Base-by-base conservation (phyloP, 2,888 invertebrate genomes). In the Ophion ventricosus region DNA sequence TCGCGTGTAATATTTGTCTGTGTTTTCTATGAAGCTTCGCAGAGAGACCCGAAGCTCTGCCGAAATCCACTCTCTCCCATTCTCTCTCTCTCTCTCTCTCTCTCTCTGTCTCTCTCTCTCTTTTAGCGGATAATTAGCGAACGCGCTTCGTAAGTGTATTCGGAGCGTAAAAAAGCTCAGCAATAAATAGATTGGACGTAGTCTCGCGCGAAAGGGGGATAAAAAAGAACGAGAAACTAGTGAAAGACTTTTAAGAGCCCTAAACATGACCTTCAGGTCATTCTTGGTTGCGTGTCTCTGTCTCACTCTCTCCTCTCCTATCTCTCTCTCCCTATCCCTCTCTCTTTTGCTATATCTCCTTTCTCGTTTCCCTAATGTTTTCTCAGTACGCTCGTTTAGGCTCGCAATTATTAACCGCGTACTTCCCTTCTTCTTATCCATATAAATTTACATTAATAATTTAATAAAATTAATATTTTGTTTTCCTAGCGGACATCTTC, bases 391-490 rank as follows among this genome's bases (percentile, higher is more conserved):
- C 54, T 79, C 72, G 43, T 79, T 82, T 84, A 84, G 84, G 82
- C 84, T 84, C 79, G 82, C 79, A 67, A 72, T 64, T 74, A 79
- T 82, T 49, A 49, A 79, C 78, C 82, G 70, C 86, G 73, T 86
- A 86, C 80, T 87, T 85, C 82, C 90, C 90, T 89, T 87, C 86
- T 17, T n/a, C 25, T 49, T 67, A 67, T 67, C 43, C 25, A 67
- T 49, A 86, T 86, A 89, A 85, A 89, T 86, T 89, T 88, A 89
- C 88, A 89, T 85, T 82, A 92, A 92, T 92, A 92, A 93, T 92
- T 93, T 92, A 93, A 90, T 92, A 89, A 90, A 92, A 87, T 93
- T 90, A 90, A 92, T 87, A 86, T 90, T 49, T 91, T 91, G 90
- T 88, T 86, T 87, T 87, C 92, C 93, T 92, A 93, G 88, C 85